Percentiles rank a stretch among this genome's conserved stretches.
Conservation (phyloP, 2,888 invertebrate species). For the Dicyrtoma fusca region DNA sequence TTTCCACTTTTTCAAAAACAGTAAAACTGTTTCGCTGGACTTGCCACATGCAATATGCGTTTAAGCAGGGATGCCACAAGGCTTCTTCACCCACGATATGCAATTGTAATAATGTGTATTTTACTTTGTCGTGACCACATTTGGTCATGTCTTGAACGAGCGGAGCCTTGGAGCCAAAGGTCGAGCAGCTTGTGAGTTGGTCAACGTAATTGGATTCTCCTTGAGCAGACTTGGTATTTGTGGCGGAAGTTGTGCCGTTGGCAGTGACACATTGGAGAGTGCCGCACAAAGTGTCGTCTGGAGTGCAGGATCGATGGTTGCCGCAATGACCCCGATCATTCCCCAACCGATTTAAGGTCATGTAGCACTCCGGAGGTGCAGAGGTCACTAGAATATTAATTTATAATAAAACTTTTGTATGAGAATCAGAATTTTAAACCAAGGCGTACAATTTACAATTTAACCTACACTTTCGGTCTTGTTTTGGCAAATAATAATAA, state of each 20-base stretch:
- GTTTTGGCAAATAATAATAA: no score
- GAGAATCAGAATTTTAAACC: no score
- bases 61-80: no score
- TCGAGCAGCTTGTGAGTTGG: slow-evolving; percentile 8
- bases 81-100: no score
- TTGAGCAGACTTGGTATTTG: neutral
- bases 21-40: no score
- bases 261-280: slow-evolving; percentile 57
- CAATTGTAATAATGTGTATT: neutral
- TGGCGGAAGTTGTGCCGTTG: no score
- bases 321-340: slow-evolving; percentile 79
- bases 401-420: neutral
- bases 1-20: no score
- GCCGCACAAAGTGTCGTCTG: slow-evolving; percentile 87
- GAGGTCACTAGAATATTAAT: neutral
- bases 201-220: neutral
- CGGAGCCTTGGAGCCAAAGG: slow-evolving; percentile 24
- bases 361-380: slow-evolving; percentile 5
- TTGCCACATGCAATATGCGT: no score
- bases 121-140: slow-evolving; percentile 24
- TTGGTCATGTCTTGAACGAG: slow-evolving; percentile 31
- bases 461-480: neutral
- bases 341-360: neutral
- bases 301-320: slow-evolving; percentile 81
- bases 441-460: neutral